Evolutionary conservation across 2,113 vertebrate genomes (phyloP).

Genomic region (Balaenoptera acutorostrata): DNA sequence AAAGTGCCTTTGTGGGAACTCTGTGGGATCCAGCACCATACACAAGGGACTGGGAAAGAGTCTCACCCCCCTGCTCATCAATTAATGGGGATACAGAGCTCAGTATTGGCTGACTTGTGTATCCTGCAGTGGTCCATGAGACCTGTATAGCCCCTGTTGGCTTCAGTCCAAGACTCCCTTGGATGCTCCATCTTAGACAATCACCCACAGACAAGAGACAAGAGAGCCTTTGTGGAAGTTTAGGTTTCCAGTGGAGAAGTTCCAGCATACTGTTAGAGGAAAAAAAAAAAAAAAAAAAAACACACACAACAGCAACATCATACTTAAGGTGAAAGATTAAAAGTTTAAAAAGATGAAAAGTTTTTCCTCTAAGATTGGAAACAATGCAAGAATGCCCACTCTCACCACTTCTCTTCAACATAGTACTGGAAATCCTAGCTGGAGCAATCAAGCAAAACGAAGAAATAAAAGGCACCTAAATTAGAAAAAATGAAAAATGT

Average conservation of each 20-base stretch:
- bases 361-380: not conserved
- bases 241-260: not conserved
- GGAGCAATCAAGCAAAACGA: not conserved
- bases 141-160: not conserved
- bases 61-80: not conserved
- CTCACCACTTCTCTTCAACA: not conserved
- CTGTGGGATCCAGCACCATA: not conserved
- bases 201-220: not conserved
- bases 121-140: not conserved
- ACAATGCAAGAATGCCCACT: not conserved
- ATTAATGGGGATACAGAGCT: not conserved
- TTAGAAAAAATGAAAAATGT: not conserved
- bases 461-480: not conserved
- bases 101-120: not conserved
- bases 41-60: not conserved
- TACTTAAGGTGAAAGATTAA: not conserved
- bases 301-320: not conserved
- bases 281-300: not conserved
- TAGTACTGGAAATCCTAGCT: not conserved
- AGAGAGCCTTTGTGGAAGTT: not conserved
- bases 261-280: not conserved
- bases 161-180: not conserved
- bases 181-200: not conserved
- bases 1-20: not conserved
- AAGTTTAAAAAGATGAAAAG: not conserved